A percentile compares a stretch with the other conserved stretches of the same genome.
Conservation (phyloP, 2,888 invertebrate genomes). For the Lypha dubia region DNA sequence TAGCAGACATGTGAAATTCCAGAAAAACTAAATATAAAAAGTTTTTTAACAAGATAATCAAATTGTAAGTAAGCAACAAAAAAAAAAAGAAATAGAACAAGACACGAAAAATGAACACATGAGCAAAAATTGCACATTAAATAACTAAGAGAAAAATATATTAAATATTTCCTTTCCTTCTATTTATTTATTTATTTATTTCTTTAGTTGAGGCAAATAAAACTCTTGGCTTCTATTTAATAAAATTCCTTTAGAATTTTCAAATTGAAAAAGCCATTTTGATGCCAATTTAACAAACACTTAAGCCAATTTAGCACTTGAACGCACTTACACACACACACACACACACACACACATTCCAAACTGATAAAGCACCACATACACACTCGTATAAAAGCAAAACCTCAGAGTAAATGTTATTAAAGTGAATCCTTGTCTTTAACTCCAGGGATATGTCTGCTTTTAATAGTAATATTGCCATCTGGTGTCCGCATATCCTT, state of each 20-base stretch:
- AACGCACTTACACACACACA: slow-evolving; percentile 77
- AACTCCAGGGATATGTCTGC: slow-evolving; percentile 39
- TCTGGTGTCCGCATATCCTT: slow-evolving; percentile 60
- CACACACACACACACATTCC: slow-evolving; percentile 75
- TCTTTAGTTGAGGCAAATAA: not conserved
- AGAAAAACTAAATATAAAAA: not conserved
- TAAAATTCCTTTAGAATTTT: slow-evolving; percentile 68
- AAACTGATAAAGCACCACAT: slow-evolving; percentile 22
- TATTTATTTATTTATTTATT: too few species aligned
- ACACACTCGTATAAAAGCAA: too few species aligned
- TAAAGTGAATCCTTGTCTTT: slow-evolving; percentile 25
- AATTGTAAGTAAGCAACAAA: slow-evolving; percentile 7
- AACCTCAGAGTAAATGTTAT: not conserved
- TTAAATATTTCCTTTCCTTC: not conserved
- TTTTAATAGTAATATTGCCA: slow-evolving; percentile 51
- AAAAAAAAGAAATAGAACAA: not conserved
- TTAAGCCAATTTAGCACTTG: slow-evolving; percentile 83
- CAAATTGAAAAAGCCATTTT: slow-evolving; percentile 83
- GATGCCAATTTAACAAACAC: slow-evolving; percentile 83
- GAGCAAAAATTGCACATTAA: not conserved
- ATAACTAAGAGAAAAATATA: slow-evolving; percentile 43
- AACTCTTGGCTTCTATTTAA: not conserved
- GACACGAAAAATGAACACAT: slow-evolving; percentile 40
- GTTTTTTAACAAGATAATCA: slow-evolving; percentile 54
- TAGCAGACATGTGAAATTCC: slow-evolving; percentile 26